Percentiles rank a stretch among this genome's conserved stretches.
Conservation (phyloP, 1,140 invertebrate species). For the Oreohelix idahoensis region DNA sequence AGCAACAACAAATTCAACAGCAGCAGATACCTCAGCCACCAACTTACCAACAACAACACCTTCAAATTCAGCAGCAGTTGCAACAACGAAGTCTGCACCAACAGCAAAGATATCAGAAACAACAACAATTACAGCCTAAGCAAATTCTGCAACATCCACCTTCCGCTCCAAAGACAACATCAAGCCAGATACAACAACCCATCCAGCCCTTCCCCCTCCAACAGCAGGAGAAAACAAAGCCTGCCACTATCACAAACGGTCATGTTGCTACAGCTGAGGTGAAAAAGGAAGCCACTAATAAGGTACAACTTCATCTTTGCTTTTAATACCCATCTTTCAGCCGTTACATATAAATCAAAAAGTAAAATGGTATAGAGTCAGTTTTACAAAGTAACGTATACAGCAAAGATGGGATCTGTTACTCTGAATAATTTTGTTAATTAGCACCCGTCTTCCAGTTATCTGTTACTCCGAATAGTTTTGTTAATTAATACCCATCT, state of each 20-base stretch:
- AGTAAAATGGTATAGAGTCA: no score
- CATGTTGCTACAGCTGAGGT: not conserved
- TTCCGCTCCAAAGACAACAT: not conserved
- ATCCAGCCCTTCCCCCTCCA: not conserved
- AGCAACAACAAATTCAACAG: constrained; percentile 25
- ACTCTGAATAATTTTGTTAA: no score
- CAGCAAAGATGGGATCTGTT: no score
- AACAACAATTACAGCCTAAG: constrained; percentile 33
- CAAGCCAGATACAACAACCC: not conserved
- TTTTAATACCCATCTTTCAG: no score
- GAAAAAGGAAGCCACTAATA: not conserved
- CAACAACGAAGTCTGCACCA: constrained; percentile 25
- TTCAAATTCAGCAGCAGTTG: constrained; percentile 38
- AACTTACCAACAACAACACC: constrained; percentile 31
- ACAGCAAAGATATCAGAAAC: constrained; percentile 34
- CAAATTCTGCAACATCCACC: constrained; percentile 27
- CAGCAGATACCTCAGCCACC: constrained; percentile 7
- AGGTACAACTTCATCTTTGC: no score
- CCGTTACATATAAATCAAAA: no score
- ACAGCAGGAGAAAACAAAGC: not conserved
- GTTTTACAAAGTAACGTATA: no score
- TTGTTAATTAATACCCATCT: no score
- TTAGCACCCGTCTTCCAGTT: no score
- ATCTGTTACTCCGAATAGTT: no score
- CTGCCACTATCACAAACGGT: not conserved